These are phyloP conservation scores for Ennomos erosarius DNA, from an alignment of 2,888 invertebrate species.

Conservation along the genomic window DNA sequence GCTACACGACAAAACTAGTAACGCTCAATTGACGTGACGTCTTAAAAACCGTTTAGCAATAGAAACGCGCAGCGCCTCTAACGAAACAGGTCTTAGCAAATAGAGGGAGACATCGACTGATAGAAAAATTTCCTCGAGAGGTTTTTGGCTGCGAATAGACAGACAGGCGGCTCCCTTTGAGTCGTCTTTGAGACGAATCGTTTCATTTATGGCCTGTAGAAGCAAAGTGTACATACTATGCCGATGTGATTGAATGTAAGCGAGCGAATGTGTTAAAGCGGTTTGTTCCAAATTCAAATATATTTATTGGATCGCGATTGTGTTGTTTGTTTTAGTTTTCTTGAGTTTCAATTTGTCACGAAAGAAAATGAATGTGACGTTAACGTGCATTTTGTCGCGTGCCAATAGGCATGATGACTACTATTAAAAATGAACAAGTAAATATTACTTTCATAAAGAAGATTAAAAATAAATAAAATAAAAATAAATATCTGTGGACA, in stretches of 20 bases:
- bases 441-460: too few species aligned
- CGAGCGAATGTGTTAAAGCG: neutral
- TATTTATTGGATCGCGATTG: neutral
- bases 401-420: too few species aligned
- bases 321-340: too few species aligned
- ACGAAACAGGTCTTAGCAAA: constrained; percentile 84
- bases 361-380: too few species aligned
- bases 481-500: too few species aligned
- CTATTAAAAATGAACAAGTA: too few species aligned
- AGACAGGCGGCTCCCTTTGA: constrained; percentile 60
- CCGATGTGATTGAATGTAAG: constrained; percentile 13
- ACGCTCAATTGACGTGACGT: neutral
- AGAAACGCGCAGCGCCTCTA: constrained; percentile 68
- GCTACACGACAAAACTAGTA: too few species aligned
- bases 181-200: constrained; percentile 45
- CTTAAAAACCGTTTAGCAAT: constrained; percentile 41
- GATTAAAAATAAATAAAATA: too few species aligned
- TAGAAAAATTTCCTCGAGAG: constrained; percentile 76
- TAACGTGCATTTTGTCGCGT: too few species aligned
- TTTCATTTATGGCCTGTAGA: constrained; percentile 39
- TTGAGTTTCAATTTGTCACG: too few species aligned
- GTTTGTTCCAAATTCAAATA: too few species aligned
- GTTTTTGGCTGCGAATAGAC: constrained; percentile 68
- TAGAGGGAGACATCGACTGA: constrained; percentile 82
- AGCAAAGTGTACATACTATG: neutral